Evolutionary conservation across 1,140 invertebrate genomes (phyloP), one percentile per base, ranked within the genome.

Genomic region (Trigoniulus corallinus): DNA sequence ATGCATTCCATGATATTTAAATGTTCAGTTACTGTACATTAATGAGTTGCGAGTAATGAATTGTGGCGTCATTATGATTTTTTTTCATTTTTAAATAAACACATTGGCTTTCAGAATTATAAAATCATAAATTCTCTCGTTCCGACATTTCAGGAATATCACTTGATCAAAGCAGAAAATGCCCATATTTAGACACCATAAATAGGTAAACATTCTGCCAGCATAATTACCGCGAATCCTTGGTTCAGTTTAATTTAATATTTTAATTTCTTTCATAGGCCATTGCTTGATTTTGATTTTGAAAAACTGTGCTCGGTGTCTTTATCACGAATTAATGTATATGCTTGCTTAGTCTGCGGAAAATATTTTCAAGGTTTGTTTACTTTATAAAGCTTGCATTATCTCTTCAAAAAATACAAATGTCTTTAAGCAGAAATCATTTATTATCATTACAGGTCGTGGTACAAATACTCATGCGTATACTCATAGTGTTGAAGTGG

Each of bases 251-350:
- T 25, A 1, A 1, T 23, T 15, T 24, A 7, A 34, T 34, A 34
- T 34, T 34, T 34, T 7, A 34, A 34, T 34, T 34, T 34, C 29
- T 34, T 34, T 34, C 29, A 15, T 34, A 74, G 75, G 59, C 88
- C 93, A 64, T 80, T 97, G 56, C 70, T 99, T 46, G 96, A 99
- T 71, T 99, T 99, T 76, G 96, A 99, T 73, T 99, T 99, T 76
- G 96, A 99, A 67, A 99, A 99, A 67, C 69, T 99, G 2, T 99
- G 96, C 66, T 98, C 93, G 1, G 82, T 99, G 21, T 97, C 94
- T 2, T 67, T 99, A 40, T 97, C 93, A 0, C 81, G 96, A 62
- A 94, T 98, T 48, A 99, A 99, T 75, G 94, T 98, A 22, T 99
- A 99, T 69, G 95, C 94, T n/a, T 99, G 96, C 66, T 72, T 99